Evolutionary conservation across 2,888 invertebrate species (phyloP), one percentile per base, ranked within the genome.

Genomic region (Synanthedon formicaeformis): DNA sequence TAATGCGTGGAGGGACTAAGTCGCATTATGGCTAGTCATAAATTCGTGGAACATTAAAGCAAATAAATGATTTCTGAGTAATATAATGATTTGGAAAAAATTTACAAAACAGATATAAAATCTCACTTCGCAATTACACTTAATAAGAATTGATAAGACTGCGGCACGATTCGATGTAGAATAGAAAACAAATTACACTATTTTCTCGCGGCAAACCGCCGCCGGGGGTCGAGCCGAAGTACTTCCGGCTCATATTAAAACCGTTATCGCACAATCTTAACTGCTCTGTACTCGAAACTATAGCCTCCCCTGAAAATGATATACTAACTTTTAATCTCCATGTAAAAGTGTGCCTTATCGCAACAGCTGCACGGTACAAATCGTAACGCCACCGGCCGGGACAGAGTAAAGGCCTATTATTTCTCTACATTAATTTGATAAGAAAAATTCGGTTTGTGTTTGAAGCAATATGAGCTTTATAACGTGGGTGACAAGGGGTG

Each of bases 201-300:
- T 80, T 79, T 81, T 77, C 74, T 65, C 72, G 14, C 67, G 71
- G 69, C 67, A 61, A 67, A 48, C 51, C 51, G 64, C 67, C 63
- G 65, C 71, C 63, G 69, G 67, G 56, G 71, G 67, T 75, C 71
- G 64, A 64, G 69, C 69, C 66, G 60, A 60, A 63, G 67, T 67
- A 69, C 75, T 86, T 85, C 86, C 86, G 86, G 77, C 84, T 85
- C 81, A 78, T 86, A 87, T 86, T 85, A 86, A 85, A 82, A 78
- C 74, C 62, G 73, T 80, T 86, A 87, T 87, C 86, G 81, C 60
- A 58, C 72, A 70, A 86, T 87, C 86, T 86, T 81, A 86, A 86
- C 86, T 81, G 69, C 82, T 76, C 69, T 70, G 76, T 81, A 81
- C 83, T 86, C 75, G 73, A 86, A 86, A 84, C 82, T 84, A 78